These are phyloP conservation scores for Leptopilina clavipes DNA, from an alignment of 1,140 invertebrate species.

Conservation along the genomic window DNA sequence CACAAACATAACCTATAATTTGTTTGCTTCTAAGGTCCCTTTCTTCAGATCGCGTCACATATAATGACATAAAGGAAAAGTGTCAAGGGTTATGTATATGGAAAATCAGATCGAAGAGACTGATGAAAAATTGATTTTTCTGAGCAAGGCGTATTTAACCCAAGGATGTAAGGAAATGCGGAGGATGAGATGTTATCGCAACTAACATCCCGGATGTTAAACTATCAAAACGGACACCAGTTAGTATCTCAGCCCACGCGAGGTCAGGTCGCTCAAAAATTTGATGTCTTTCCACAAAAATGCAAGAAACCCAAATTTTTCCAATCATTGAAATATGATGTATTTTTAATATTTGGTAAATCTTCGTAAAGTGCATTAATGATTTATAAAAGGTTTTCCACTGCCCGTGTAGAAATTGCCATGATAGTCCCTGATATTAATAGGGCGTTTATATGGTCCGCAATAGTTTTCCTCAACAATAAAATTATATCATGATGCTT, in stretches of 20 bases:
- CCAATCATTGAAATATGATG: neutral
- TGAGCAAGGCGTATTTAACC: conserved; percentile 41
- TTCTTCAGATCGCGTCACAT: too few species aligned
- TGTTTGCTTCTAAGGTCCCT: too few species aligned
- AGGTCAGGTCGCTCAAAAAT: conserved; percentile 58
- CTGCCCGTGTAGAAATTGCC: too few species aligned
- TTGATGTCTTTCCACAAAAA: conserved; percentile 51
- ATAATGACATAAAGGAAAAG: too few species aligned
- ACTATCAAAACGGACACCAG: conserved; percentile 69
- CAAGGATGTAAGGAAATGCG: conserved; percentile 72
- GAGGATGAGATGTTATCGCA: conserved; percentile 67
- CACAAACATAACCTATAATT: too few species aligned
- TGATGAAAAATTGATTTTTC: conserved; percentile 48
- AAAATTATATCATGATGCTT: too few species aligned
- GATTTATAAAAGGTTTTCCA: too few species aligned
- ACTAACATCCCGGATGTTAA: conserved; percentile 70
- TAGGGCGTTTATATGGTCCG: too few species aligned
- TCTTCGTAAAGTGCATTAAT: too few species aligned
- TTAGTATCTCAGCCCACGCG: conserved; percentile 67
- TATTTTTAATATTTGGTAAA: too few species aligned
- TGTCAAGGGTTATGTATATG: neutral
- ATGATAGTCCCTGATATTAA: too few species aligned
- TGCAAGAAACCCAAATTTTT: neutral
- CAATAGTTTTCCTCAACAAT: too few species aligned
- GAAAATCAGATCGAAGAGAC: conserved; percentile 43